Evolutionary conservation across 1,140 invertebrate species (phyloP).

Genomic region (Diplogasteroides magnus): DNA sequence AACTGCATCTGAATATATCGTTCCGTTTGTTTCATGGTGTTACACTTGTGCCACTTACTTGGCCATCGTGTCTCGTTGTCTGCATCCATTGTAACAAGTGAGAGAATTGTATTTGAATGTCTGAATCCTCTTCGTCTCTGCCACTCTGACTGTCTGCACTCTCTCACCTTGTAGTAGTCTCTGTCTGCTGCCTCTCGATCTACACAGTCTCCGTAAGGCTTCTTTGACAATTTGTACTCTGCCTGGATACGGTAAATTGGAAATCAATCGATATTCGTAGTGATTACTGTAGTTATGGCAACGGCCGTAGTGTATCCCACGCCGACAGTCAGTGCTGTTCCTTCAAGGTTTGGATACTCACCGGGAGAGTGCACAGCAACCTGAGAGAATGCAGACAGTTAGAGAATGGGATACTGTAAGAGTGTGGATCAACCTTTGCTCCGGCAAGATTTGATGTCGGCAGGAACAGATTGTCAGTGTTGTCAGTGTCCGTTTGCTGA

Average conservation of each 20-base stretch:
- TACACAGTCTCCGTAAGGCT: neutral
- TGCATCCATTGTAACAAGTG: conserved; percentile 21
- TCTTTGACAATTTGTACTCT: neutral
- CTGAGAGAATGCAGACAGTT: neutral
- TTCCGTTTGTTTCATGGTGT: neutral
- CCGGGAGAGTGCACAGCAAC: neutral
- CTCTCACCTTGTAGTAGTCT: neutral
- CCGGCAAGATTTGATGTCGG: neutral
- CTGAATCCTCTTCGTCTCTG: neutral
- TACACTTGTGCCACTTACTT: neutral
- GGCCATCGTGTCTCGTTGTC: conserved; percentile 5
- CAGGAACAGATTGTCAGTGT: neutral
- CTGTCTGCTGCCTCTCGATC: neutral
- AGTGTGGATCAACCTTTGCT: neutral
- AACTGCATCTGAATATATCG: neutral
- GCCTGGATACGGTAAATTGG: neutral
- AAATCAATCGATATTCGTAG: neutral
- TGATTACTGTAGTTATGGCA: neutral
- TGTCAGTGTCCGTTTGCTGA: neutral
- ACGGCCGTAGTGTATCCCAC: neutral
- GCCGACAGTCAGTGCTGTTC: neutral
- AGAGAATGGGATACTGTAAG: neutral
- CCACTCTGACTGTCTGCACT: neutral
- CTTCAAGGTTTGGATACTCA: neutral
- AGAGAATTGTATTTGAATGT: neutral